These are phyloP conservation scores for Drosophila hydei DNA, from an alignment of 1,140 invertebrate species.

Conservation along the genomic window DNA sequence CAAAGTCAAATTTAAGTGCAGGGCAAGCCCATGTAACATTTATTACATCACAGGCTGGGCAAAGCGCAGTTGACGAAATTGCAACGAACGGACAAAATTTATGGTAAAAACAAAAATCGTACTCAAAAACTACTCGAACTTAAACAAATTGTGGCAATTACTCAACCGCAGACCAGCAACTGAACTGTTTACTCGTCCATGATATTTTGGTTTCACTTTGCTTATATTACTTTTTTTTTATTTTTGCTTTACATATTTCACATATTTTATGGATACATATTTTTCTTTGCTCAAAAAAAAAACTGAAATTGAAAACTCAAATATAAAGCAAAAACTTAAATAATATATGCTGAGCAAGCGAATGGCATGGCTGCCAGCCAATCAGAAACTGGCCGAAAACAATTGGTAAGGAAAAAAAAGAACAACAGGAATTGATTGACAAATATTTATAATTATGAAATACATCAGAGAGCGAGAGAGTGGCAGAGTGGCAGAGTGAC, in stretches of 20 bases:
- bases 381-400: conserved; percentile 22
- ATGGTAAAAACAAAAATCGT: neutral
- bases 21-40: no score
- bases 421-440: neutral
- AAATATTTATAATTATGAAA: conserved; percentile 27
- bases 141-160: conserved; percentile 29
- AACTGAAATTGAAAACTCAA: conserved; percentile 29
- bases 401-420: neutral
- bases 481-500: no score
- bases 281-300: conserved; percentile 2
- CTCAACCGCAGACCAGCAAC: conserved; percentile 28
- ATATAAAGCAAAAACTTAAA: conserved; percentile 35
- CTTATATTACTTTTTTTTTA: neutral
- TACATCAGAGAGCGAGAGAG: no score
- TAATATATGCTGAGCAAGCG: conserved; percentile 23
- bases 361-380: conserved; percentile 8
- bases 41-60: no score
- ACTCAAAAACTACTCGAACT: conserved; percentile 4
- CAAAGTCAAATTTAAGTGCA: no score
- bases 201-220: neutral
- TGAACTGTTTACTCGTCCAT: conserved; percentile 23
- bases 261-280: conserved; percentile 10
- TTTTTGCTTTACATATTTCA: conserved; percentile 11
- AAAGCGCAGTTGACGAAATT: no score
- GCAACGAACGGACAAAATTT: no score